These are phyloP conservation scores for Drosophila seguyi DNA, from an alignment of 1,140 invertebrate species.

Conservation along the genomic window DNA sequence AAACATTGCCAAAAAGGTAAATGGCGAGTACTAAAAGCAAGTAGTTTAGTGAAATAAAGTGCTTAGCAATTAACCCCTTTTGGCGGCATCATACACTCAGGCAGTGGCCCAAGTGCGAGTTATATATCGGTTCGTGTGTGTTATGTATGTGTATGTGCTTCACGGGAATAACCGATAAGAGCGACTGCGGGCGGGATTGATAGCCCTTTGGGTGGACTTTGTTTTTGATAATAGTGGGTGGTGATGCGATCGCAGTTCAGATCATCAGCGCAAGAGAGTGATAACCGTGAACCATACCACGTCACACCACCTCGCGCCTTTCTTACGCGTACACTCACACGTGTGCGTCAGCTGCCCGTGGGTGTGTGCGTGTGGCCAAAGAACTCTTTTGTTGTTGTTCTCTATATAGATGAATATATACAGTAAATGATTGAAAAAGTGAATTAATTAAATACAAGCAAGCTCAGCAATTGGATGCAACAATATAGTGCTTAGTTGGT, in stretches of 20 bases:
- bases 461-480: slow-evolving; percentile 19
- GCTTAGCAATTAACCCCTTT: not conserved
- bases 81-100: not conserved
- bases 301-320: slow-evolving; percentile 18
- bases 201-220: slow-evolving; percentile 30
- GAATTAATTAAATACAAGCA: slow-evolving; percentile 26
- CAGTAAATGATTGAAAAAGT: slow-evolving; percentile 19
- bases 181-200: slow-evolving; percentile 14
- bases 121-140: not conserved
- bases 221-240: slow-evolving; percentile 45
- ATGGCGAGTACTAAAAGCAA: slow-evolving; percentile 12
- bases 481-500: not conserved
- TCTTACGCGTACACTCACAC: not conserved
- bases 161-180: slow-evolving; percentile 43
- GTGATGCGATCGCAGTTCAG: slow-evolving; percentile 5
- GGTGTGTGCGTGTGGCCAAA: slow-evolving; percentile 1
- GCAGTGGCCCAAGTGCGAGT: not conserved
- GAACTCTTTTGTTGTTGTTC: slow-evolving; percentile 38
- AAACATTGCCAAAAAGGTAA: slow-evolving; percentile 64
- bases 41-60: not conserved
- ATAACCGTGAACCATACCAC: slow-evolving; percentile 34
- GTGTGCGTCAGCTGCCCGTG: slow-evolving; percentile 12
- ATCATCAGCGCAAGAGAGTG: slow-evolving; percentile 8
- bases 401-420: not conserved
- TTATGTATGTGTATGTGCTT: not conserved